Evolutionary conservation across 37 sponge, comb jelly and placozoan species (phyloP).

Genomic region (Ephydatia muelleri): DNA sequence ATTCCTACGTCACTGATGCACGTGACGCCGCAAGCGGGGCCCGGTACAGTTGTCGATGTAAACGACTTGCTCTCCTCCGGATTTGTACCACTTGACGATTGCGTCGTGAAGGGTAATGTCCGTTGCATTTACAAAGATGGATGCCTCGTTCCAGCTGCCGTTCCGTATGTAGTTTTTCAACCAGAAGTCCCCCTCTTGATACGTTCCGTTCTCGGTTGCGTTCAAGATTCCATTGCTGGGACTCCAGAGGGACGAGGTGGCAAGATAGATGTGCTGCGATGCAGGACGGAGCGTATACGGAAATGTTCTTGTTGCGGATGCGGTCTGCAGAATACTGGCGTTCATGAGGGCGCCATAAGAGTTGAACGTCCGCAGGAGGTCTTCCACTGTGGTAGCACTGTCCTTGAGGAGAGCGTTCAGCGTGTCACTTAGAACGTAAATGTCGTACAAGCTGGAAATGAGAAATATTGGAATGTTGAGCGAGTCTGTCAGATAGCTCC

Average conservation of each 20-base stretch:
- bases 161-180: conserved; percentile 41
- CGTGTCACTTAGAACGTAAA: conserved; percentile 40
- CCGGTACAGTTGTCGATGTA: conserved; percentile 40
- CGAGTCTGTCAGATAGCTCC: background rate
- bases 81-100: conserved; percentile 37
- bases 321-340: conserved; percentile 28
- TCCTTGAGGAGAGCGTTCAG: background rate
- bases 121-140: background rate
- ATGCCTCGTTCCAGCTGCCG: conserved; percentile 38
- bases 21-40: conserved; percentile 33
- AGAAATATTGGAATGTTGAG: conserved; percentile 36
- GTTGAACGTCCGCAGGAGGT: conserved; percentile 38
- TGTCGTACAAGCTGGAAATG: conserved; percentile 67
- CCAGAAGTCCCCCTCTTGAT: conserved; percentile 6
- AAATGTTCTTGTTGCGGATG: conserved; percentile 11
- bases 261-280: conserved; percentile 71
- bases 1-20: conserved; percentile 42
- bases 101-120: conserved; percentile 17
- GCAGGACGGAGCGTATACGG: conserved; percentile 73
- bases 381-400: background rate
- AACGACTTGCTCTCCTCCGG: background rate
- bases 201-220: background rate
- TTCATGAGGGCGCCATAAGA: conserved; percentile 51
- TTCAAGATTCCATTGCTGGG: conserved; percentile 19
- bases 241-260: conserved; percentile 55